phyloP scores from a whole-genome alignment of 2,888 invertebrate genomes.

The Acronicta aceris region DNA sequence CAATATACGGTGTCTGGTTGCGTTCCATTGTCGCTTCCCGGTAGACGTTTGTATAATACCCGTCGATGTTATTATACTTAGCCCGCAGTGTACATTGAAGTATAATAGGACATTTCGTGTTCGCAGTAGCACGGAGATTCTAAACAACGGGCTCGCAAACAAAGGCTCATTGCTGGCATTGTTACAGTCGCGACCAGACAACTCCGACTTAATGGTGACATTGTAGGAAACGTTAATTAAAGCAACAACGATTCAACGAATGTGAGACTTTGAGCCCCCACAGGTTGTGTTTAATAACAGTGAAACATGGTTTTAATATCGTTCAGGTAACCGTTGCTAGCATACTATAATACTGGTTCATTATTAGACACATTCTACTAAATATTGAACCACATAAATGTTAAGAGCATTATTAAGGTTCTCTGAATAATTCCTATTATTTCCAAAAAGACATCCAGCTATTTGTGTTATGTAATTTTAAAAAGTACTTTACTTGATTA shows the following conservation, averaged over 20 bases:
- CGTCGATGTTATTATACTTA: conserved; percentile 44
- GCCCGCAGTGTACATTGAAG: conserved; percentile 46
- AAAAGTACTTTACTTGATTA: too few relatives aligned
- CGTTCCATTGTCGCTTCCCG: conserved; percentile 48
- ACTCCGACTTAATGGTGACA: conserved; percentile 83
- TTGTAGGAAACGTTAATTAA: conserved; percentile 86
- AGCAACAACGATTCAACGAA: conserved; percentile 75
- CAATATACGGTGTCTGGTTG: conserved; percentile 34
- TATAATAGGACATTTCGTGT: conserved; percentile 47
- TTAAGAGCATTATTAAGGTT: not conserved
- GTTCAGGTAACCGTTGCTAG: conserved; percentile 17
- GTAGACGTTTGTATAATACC: conserved; percentile 36
- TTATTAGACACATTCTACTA: not conserved
- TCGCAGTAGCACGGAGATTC: conserved; percentile 53
- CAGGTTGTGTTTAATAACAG: conserved; percentile 61
- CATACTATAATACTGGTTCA: not conserved
- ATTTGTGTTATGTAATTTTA: too few relatives aligned
- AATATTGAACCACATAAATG: not conserved
- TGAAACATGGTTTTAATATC: conserved; percentile 59
- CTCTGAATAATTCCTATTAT: not conserved
- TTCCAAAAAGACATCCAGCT: too few relatives aligned
- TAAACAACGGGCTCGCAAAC: conserved; percentile 70
- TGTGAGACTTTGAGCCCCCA: conserved; percentile 71
- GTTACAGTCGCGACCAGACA: conserved; percentile 72
- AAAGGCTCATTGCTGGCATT: conserved; percentile 75